A percentile compares a stretch with the other conserved stretches of the same genome.
These are phyloP conservation scores for Menidia beryllina DNA, from an alignment of 2,113 vertebrate genomes.

Conservation along the genomic window DNA sequence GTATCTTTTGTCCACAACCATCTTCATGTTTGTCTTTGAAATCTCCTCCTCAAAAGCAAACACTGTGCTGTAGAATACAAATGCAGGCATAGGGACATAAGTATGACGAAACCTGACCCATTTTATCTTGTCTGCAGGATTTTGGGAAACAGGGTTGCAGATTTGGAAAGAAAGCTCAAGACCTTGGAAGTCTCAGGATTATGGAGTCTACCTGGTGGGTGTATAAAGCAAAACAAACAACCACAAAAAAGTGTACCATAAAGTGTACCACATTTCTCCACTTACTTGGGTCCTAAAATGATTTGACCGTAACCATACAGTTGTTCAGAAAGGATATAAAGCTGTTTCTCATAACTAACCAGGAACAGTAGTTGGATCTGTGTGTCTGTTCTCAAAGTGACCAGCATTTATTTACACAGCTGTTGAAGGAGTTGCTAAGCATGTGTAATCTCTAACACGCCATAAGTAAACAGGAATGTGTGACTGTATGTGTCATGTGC, in stretches of 20 bases:
- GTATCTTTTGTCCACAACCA: background rate
- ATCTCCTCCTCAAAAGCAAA: constrained; percentile 64
- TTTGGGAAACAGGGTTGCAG: constrained; percentile 93
- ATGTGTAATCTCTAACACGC: constrained; percentile 15
- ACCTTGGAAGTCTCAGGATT: constrained; percentile 96
- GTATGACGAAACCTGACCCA: background rate
- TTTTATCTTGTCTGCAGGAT: constrained; percentile 82
- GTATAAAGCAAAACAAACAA: background rate
- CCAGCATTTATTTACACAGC: background rate
- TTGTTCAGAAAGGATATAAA: no score
- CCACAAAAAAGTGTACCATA: background rate
- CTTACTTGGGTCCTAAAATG: background rate
- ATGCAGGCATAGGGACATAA: background rate
- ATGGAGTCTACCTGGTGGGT: constrained; percentile 96
- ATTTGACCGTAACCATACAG: background rate
- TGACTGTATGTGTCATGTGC: background rate
- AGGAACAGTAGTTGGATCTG: background rate
- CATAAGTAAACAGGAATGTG: constrained; percentile 39
- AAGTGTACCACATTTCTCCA: background rate
- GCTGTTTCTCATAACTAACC: no score
- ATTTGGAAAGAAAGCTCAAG: constrained; percentile 95
- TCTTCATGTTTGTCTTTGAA: constrained; percentile 39
- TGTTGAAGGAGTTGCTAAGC: background rate
- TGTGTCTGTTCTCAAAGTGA: background rate
- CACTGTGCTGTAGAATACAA: constrained; percentile 20